Evolutionary conservation across 2,888 invertebrate species (phyloP).

Genomic region (Corbicula japonica): DNA sequence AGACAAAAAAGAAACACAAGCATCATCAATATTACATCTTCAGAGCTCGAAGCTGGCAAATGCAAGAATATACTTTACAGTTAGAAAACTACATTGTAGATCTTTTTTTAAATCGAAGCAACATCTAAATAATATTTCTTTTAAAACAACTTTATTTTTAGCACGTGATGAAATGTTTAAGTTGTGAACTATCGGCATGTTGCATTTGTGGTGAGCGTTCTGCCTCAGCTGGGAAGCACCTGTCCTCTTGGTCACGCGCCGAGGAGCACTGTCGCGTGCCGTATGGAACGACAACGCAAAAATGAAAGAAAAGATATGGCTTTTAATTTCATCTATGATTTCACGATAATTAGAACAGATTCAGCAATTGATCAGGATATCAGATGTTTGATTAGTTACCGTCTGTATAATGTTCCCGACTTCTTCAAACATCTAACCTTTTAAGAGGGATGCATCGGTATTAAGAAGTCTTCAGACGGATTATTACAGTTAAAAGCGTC

Average conservation of each 20-base stretch:
- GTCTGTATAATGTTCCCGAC: not conserved
- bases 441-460: conserved; percentile 21
- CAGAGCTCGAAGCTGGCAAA: too few species aligned
- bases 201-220: conserved; percentile 15
- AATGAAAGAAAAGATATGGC: conserved; percentile 1
- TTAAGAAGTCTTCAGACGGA: conserved; percentile 12
- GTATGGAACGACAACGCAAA: conserved; percentile 14
- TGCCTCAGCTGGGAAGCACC: conserved; percentile 20
- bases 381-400: conserved; percentile 40
- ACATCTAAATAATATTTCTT: too few species aligned
- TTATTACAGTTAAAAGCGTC: conserved; percentile 26
- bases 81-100: too few species aligned
- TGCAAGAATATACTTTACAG: too few species aligned
- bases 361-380: conserved; percentile 4
- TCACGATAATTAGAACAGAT: conserved; percentile 30
- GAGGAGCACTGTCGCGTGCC: conserved; percentile 42
- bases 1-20: too few species aligned
- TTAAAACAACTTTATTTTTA: too few species aligned
- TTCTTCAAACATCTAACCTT: conserved; percentile 27
- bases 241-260: conserved; percentile 44
- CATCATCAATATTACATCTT: too few species aligned
- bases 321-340: conserved; percentile 15
- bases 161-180: too few species aligned
- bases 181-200: conserved; percentile 3
- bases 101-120: too few species aligned